Evolutionary conservation across 2,888 invertebrate species (phyloP).

Genomic region (Dorcus hopei): DNA sequence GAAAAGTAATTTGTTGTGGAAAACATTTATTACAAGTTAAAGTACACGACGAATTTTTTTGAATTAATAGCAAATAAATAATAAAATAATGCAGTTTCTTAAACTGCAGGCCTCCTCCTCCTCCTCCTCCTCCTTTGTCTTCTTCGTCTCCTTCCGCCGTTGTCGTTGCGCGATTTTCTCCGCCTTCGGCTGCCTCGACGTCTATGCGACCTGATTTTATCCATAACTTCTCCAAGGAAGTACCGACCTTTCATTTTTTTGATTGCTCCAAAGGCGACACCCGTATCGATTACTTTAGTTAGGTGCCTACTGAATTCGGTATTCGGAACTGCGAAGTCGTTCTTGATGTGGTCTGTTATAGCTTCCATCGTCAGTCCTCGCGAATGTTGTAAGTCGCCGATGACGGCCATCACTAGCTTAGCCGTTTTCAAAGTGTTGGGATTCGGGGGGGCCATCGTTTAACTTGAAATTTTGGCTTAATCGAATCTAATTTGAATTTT

Average conservation of each 20-base stretch:
- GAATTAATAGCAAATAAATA: too few relatives aligned
- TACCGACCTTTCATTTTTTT: conserved; percentile 23
- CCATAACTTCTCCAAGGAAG: not conserved
- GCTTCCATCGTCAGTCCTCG: conserved; percentile 26
- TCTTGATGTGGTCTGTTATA: conserved; percentile 28
- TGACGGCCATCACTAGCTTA: conserved; percentile 24
- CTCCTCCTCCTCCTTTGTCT: not conserved
- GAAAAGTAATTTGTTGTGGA: too few relatives aligned
- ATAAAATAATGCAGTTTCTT: too few relatives aligned
- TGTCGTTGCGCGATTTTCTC: not conserved
- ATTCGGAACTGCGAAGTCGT: conserved; percentile 24
- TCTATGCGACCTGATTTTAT: too few relatives aligned
- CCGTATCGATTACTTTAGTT: conserved; percentile 27
- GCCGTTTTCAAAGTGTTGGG: conserved; percentile 14
- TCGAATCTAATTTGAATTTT: too few relatives aligned
- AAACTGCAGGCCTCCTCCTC: too few relatives aligned
- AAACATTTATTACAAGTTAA: too few relatives aligned
- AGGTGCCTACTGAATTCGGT: conserved; percentile 23
- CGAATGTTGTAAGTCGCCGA: conserved; percentile 26
- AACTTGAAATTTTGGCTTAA: too few relatives aligned
- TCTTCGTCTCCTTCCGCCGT: too few relatives aligned
- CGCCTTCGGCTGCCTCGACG: not conserved
- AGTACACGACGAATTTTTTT: too few relatives aligned
- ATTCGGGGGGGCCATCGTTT: not conserved
- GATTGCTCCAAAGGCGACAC: conserved; percentile 29